Evolutionary conservation across 2,797 vertebrate species (phyloP).

Genomic region (Rhinella marina): DNA sequence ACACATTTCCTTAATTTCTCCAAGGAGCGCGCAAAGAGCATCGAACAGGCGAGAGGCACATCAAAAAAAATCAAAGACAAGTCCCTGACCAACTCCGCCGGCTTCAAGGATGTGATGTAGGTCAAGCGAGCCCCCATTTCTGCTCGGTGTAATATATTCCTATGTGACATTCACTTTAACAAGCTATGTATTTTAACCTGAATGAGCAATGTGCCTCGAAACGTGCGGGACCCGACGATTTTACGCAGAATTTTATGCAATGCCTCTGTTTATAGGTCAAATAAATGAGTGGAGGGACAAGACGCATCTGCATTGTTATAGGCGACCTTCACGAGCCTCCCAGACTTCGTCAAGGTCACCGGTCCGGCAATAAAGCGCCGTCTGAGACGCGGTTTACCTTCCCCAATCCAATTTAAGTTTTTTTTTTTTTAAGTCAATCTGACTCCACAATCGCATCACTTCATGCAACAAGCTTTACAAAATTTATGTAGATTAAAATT

Average conservation of each 20-base stretch:
- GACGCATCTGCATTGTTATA: conserved; percentile 50
- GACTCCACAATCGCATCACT: conserved; percentile 75
- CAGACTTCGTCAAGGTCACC: conserved; percentile 58
- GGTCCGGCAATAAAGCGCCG: conserved; percentile 67
- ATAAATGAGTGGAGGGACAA: conserved; percentile 35
- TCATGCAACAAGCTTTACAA: conserved; percentile 73
- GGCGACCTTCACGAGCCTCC: conserved; percentile 36
- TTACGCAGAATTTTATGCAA: conserved; percentile 50
- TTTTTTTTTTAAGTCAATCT: conserved; percentile 69
- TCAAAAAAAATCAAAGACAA: conserved; percentile 19
- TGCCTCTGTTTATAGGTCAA: conserved; percentile 58
- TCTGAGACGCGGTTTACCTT: conserved; percentile 63
- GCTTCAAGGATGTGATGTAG: conserved; percentile 50
- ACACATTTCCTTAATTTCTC: conserved; percentile 43
- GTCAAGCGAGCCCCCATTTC: conserved; percentile 31
- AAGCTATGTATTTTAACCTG: conserved; percentile 54
- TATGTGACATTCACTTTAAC: conserved; percentile 59
- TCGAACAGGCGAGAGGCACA: conserved; percentile 3
- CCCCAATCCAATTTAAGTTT: conserved; percentile 75
- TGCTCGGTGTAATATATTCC: conserved; percentile 34
- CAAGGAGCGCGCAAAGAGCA: conserved; percentile 20
- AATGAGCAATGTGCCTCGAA: conserved; percentile 36
- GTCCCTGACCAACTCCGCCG: conserved; percentile 30
- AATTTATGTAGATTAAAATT: conserved; percentile 79
- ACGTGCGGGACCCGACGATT: neutral